phyloP scores from a whole-genome alignment of 2,797 vertebrate genomes.

The Darevskia mixta region DNA sequence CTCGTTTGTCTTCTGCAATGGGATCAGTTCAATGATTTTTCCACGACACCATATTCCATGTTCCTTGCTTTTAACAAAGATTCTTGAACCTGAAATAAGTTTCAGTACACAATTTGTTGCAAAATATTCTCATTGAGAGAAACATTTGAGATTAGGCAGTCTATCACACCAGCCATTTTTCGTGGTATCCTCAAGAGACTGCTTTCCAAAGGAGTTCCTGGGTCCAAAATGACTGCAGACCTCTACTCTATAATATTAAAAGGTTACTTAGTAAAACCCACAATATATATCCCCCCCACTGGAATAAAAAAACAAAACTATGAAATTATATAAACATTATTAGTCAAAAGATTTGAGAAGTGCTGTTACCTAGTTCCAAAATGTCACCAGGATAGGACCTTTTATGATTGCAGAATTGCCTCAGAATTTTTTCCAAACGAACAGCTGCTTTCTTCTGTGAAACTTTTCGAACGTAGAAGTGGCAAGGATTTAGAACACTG shows the following conservation, averaged over 20 bases:
- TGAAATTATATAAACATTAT: not conserved
- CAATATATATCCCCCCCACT: not conserved
- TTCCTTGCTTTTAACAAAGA: slow-evolving; percentile 73
- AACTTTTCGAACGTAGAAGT: slow-evolving; percentile 80
- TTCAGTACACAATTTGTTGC: slow-evolving; percentile 34
- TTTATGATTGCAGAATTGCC: slow-evolving; percentile 64
- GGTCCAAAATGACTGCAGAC: not conserved
- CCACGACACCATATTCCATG: slow-evolving; percentile 81
- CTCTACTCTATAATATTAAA: not conserved
- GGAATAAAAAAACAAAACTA: not conserved
- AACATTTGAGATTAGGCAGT: not conserved
- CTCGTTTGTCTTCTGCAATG: slow-evolving; percentile 64
- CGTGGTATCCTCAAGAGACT: not conserved
- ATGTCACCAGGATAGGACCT: slow-evolving; percentile 63
- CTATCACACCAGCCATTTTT: not conserved
- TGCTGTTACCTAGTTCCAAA: slow-evolving; percentile 80
- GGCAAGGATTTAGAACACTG: slow-evolving; percentile 79
- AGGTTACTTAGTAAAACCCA: not conserved
- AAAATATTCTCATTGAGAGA: not conserved
- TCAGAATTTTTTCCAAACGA: slow-evolving; percentile 74
- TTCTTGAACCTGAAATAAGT: slow-evolving; percentile 70
- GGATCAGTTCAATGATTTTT: slow-evolving; percentile 79
- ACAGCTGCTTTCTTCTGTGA: slow-evolving; percentile 73
- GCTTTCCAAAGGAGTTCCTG: not conserved
- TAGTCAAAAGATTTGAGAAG: slow-evolving; percentile 17